These are phyloP conservation scores for Gambusia yucatana DNA, from an alignment of 2,797 vertebrate genomes.

Conservation along the genomic window DNA sequence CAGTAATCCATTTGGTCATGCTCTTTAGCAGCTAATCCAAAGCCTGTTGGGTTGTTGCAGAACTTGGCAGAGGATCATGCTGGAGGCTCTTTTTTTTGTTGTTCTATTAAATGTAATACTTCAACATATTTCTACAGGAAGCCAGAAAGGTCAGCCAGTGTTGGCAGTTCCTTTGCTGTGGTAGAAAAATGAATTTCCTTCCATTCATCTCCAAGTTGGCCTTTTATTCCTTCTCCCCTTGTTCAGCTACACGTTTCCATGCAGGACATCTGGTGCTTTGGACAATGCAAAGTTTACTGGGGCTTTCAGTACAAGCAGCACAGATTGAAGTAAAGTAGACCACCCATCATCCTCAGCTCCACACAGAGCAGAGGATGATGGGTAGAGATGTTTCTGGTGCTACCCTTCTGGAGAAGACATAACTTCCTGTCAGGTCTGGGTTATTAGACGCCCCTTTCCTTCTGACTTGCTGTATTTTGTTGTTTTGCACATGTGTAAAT, in stretches of 20 bases:
- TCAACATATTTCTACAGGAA: conserved; percentile 37
- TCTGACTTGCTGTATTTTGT: conserved; percentile 48
- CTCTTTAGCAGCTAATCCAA: conserved; percentile 71
- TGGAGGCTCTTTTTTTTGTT: conserved; percentile 36
- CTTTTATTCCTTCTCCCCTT: conserved; percentile 21
- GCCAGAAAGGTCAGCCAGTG: conserved; percentile 45
- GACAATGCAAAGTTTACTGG: background rate
- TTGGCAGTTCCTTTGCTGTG: conserved; percentile 6
- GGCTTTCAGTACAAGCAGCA: conserved; percentile 25
- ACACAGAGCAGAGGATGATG: conserved; percentile 43
- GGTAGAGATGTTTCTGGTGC: conserved; percentile 30
- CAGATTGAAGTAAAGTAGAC: conserved; percentile 52
- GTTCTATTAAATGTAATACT: conserved; percentile 51
- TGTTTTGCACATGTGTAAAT: conserved; percentile 79
- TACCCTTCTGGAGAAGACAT: background rate
- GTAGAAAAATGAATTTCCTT: conserved; percentile 17
- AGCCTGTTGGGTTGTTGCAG: conserved; percentile 75
- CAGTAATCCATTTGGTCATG: conserved; percentile 73
- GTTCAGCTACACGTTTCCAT: conserved; percentile 18
- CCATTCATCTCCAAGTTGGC: conserved; percentile 29
- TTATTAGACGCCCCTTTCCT: conserved; percentile 36
- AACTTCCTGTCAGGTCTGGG: conserved; percentile 35
- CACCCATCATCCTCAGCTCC: conserved; percentile 29
- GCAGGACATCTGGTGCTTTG: conserved; percentile 16
- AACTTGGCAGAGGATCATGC: conserved; percentile 57